Conservation (phyloP, 2,888 invertebrate genomes). For the Lamellibrachia satsuma region DNA sequence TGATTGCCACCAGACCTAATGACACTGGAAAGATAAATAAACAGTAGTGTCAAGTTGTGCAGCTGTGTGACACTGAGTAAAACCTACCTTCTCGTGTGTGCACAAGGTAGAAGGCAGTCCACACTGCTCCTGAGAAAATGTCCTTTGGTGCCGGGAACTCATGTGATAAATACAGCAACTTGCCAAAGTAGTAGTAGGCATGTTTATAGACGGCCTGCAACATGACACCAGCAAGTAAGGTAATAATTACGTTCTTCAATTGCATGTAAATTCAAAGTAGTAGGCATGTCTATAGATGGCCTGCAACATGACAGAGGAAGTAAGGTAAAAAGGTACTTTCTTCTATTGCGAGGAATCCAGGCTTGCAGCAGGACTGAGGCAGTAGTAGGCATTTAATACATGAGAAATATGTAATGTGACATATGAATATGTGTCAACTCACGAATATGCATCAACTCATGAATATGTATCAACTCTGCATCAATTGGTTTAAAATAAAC, state of each 20-base stretch:
- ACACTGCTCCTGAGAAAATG: slow-evolving; percentile 57
- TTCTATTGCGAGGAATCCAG: too few relatives aligned
- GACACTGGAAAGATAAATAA: too few relatives aligned
- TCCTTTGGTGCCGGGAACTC: slow-evolving; percentile 59
- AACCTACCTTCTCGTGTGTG: slow-evolving; percentile 28
- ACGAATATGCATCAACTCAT: not conserved
- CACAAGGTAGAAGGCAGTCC: slow-evolving; percentile 53
- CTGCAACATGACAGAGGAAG: too few relatives aligned
- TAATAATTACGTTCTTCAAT: too few relatives aligned
- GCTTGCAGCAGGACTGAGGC: slow-evolving; percentile 22
- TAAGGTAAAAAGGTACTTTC: too few relatives aligned
- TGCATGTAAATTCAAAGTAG: too few relatives aligned
- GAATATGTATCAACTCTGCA: not conserved
- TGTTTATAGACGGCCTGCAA: not conserved
- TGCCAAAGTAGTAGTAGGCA: slow-evolving; percentile 44
- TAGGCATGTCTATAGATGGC: too few relatives aligned
- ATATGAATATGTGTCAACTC: not conserved
- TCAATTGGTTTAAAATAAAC: not conserved
- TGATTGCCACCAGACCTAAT: too few relatives aligned
- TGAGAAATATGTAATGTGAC: not conserved
- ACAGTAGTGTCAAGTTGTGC: not conserved
- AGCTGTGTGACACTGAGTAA: not conserved
- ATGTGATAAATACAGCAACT: slow-evolving; percentile 50
- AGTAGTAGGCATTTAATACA: slow-evolving; percentile 48
- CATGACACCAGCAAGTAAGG: too few relatives aligned